Base-by-base conservation (phyloP, 2,113 vertebrate genomes). In the Erythrolamprus reginae region DNA sequence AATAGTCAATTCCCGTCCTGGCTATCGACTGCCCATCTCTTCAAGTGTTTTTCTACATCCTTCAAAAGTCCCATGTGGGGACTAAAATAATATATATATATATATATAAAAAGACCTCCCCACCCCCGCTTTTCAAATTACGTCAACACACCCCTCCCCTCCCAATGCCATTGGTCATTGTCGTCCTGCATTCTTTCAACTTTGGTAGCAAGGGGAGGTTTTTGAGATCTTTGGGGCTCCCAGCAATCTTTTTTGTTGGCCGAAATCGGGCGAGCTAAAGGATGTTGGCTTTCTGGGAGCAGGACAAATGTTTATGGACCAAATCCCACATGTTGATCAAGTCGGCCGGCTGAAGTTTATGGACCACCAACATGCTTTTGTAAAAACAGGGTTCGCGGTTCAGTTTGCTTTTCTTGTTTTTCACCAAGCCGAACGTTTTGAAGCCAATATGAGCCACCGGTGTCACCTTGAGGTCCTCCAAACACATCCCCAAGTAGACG, bases 341-440 rank as follows among this genome's bases (percentile, higher is more conserved):
- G 5, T 99, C 99, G 0, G 93, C 58, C 0, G 99, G 99, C 19
- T 99, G 97, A 92, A 99, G 96, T 97, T 99, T 99, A 97, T 99
- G 99, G 45, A 99, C 99, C 12, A 99, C 98, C 1, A 99, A 96
- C 98, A 99, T 98, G 95, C 96, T 96, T 91, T 96, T 98, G 95
- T 97, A 99, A 85, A 99, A 99, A 92, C 99, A 99, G 0, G 99
- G 99, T 93, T 99, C 99, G 93, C 95, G 97, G 96, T 99, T 99
- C 97, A 99, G 93, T 93, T 98, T 98, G 94, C 98, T 99, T 88
- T 89, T 98, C 93, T 98, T 99, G 92, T 99, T 97, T 92, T 96
- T 98, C 83, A 99, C 98, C 53, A 99, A 97, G 90, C 99, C 99
- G 52, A 99, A 99, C 0, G 99, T 99, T 96, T 98, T 99, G 95